phyloP scores from a whole-genome alignment of 2,797 vertebrate species.

The Netta rufina region DNA sequence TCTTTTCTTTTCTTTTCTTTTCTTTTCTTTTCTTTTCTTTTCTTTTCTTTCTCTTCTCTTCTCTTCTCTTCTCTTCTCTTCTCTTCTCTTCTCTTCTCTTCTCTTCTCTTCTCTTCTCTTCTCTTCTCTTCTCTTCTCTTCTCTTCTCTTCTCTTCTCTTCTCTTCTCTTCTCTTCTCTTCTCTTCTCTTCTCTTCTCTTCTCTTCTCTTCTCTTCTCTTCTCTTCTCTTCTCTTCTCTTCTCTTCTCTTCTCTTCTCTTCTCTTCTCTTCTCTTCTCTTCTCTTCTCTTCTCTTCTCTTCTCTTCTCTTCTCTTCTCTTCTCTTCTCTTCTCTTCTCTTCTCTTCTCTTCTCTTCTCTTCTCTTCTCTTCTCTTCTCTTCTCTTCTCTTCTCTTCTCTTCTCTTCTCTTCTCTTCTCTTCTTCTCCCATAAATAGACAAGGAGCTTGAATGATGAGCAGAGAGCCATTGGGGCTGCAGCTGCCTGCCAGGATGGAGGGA shows the following conservation, averaged over 20 bases:
- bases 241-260: background rate
- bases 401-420: too few species aligned
- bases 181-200: background rate
- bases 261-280: background rate
- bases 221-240: too few species aligned
- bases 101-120: background rate
- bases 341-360: background rate
- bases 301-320: background rate
- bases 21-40: background rate
- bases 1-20: background rate
- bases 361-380: too few species aligned
- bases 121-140: background rate
- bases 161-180: background rate
- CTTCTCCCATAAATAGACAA: background rate
- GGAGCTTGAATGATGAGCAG: background rate
- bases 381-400: too few species aligned
- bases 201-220: background rate
- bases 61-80: too few species aligned
- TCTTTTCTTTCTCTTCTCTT: too few species aligned
- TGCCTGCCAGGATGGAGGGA: background rate
- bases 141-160: background rate
- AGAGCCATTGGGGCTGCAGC: background rate
- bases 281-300: background rate
- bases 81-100: background rate
- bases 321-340: background rate